Base-by-base conservation (phyloP, 1,140 invertebrate species). In the Medauroidea extradentata region DNA sequence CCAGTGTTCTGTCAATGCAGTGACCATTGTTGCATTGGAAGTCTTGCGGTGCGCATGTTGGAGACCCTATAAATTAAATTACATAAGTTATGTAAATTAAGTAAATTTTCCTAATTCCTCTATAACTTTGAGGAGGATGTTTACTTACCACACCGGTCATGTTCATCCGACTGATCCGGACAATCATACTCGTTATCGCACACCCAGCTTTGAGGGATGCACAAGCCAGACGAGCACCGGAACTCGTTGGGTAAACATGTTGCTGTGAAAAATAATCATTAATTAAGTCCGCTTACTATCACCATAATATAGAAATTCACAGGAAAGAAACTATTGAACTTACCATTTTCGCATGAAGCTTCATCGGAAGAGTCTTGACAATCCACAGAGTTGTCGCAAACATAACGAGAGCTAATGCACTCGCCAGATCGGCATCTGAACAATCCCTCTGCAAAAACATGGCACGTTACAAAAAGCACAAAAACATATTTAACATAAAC, bases 111-210 rank as follows among this genome's bases (percentile, higher is more conserved):
- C 19, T 21, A 48, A 9, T 51, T 25, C 27, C 16, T 51, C 29
- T 16, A 11, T 9, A 48, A 18, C 19, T 11, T 9, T 9, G 8
- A 48, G 46, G 46, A 48, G 46, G 46, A 11, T n/a, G 11, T n/a
- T n/a, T 21, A 56, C 56, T 50, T 57, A 57, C 56, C 25, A 51
- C 56, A 57, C 3, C 11, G 8, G 19, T 34, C 14, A 48, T 68
- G 61, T 65, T 85, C 75, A 67, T 90, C 87, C 66, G 79, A 72
- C 62, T 75, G 75, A 70, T 88, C 80, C 0, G 65, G 61, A 69
- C 89, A 91, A 67, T 88, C 83, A 43, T 78, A 71, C 63, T 87
- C 84, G 8, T 81, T 83, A 75, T 96, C 90, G 74, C 92, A 95
- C 9, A 86, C 72, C 84, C 85, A 85, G 34, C 81, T 72, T 51